Percentiles rank a stretch among this genome's conserved stretches.
Conservation (phyloP, 1,140 invertebrate genomes). For the Rhagoletis pomonella region DNA sequence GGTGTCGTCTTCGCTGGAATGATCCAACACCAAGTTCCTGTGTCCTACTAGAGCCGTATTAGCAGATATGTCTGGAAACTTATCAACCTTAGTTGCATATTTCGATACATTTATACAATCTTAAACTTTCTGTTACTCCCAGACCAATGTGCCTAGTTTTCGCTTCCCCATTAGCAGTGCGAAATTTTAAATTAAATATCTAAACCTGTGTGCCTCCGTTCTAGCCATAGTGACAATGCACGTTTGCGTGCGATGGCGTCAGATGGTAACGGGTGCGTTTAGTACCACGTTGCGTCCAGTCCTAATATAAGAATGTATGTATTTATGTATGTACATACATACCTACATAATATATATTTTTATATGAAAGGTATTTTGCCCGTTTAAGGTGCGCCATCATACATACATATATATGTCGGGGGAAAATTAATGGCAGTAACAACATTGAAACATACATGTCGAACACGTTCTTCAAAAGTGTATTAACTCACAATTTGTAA, state of each 20-base stretch:
- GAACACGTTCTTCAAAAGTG: not conserved
- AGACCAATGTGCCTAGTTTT: too few relatives aligned
- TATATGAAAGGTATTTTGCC: not conserved
- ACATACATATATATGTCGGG: not conserved
- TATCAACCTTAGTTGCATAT: too few relatives aligned
- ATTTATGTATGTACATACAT: not conserved
- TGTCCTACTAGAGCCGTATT: too few relatives aligned
- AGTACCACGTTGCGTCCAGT: not conserved
- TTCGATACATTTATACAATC: too few relatives aligned
- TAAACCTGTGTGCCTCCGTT: not conserved
- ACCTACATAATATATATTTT: too few relatives aligned
- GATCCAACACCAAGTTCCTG: too few relatives aligned
- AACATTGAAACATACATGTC: not conserved
- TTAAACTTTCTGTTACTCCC: too few relatives aligned
- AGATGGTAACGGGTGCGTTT: not conserved
- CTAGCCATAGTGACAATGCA: not conserved
- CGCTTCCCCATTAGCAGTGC: not conserved
- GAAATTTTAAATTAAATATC: conserved; percentile 19
- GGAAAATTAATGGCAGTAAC: conserved; percentile 32
- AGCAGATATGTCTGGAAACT: too few relatives aligned
- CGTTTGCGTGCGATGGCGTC: not conserved
- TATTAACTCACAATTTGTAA: too few relatives aligned
- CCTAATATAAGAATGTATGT: not conserved
- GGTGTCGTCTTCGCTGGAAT: too few relatives aligned
- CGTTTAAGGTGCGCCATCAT: conserved; percentile 2